These are phyloP conservation scores for Meghimatium bilineatum DNA, from an alignment of 2,888 invertebrate species.

Conservation along the genomic window DNA sequence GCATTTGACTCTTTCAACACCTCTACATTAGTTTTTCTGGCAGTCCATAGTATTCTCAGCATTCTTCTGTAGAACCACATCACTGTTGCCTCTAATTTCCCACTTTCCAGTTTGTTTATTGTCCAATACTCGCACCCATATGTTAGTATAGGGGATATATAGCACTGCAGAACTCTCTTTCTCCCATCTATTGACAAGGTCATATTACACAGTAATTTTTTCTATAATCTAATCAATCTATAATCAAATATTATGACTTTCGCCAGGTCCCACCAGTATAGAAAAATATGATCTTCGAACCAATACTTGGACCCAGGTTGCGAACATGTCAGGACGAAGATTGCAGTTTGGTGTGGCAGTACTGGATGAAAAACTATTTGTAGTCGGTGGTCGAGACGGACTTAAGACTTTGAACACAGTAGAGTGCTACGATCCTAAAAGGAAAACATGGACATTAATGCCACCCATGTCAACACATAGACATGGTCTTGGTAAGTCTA, in stretches of 20 bases:
- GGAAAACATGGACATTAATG: conserved; percentile 86
- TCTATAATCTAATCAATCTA: neutral
- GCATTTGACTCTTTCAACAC: no score
- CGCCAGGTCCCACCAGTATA: conserved; percentile 89
- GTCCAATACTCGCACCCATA: no score
- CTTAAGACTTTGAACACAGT: conserved; percentile 86
- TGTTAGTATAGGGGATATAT: no score
- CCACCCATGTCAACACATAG: conserved; percentile 94
- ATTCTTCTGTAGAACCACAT: no score
- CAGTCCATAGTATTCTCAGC: no score
- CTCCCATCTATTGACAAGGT: no score
- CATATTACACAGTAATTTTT: no score
- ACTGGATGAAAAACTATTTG: conserved; percentile 83
- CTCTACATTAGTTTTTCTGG: no score
- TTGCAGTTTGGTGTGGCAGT: conserved; percentile 95
- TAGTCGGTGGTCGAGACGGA: conserved; percentile 94
- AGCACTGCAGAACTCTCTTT: no score
- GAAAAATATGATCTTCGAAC: conserved; percentile 91
- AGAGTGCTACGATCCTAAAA: conserved; percentile 77
- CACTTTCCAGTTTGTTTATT: no score
- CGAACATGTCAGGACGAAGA: conserved; percentile 87
- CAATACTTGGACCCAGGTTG: conserved; percentile 87
- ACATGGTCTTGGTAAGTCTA: conserved; percentile 78
- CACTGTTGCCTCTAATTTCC: no score
- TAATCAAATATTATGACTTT: neutral